Conservation (phyloP, 2,113 vertebrate genomes). For the Phyllopteryx taeniolatus region DNA sequence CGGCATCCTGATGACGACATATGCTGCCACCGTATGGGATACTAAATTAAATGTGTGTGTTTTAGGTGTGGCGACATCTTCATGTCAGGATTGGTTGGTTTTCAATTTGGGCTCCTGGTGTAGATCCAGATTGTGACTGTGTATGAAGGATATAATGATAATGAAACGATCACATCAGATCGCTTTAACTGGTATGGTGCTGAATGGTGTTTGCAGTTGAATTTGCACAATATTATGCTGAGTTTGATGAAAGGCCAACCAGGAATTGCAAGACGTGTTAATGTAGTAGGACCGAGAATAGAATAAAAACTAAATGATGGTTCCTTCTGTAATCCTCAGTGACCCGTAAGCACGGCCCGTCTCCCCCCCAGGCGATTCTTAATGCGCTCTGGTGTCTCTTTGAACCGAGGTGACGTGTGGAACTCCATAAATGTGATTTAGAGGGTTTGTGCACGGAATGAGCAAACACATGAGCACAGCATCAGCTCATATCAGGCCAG, state of each 20-base stretch:
- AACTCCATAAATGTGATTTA: constrained; percentile 66
- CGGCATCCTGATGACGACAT: constrained; percentile 35
- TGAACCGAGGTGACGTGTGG: constrained; percentile 59
- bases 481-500: constrained; percentile 53
- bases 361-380: constrained; percentile 40
- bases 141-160: not conserved
- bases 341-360: constrained; percentile 50
- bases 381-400: constrained; percentile 55
- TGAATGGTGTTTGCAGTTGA: not conserved
- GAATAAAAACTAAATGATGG: constrained; percentile 59
- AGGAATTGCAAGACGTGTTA: constrained; percentile 31
- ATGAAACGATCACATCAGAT: not conserved
- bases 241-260: constrained; percentile 37
- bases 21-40: constrained; percentile 50
- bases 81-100: constrained; percentile 16
- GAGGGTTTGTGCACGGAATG: constrained; percentile 48
- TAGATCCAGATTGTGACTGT: not conserved
- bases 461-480: constrained; percentile 49
- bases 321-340: constrained; percentile 52
- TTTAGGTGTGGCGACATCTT: constrained; percentile 42
- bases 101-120: not conserved
- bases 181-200: not conserved
- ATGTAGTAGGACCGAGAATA: constrained; percentile 45
- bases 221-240: not conserved
- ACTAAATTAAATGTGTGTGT: constrained; percentile 62